These are phyloP conservation scores for Telmatochromis sp. DNA, from an alignment of 2,113 vertebrate genomes.

Conservation along the genomic window DNA sequence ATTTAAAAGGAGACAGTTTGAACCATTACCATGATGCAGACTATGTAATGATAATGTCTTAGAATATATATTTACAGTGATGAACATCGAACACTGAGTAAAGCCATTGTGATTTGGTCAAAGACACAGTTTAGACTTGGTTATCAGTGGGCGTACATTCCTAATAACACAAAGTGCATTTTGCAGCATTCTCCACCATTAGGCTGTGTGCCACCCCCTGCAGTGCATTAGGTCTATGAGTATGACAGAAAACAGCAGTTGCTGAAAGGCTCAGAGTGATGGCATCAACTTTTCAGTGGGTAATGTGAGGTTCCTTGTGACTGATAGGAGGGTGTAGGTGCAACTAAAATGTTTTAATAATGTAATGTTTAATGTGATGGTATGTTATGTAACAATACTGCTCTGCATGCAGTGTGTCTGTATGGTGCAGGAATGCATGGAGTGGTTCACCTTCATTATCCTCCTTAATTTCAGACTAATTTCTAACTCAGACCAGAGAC, in stretches of 20 bases:
- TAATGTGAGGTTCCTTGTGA: slow-evolving; percentile 6
- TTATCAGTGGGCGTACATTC: background rate
- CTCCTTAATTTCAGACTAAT: background rate
- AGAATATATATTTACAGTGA: background rate
- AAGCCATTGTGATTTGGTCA: background rate
- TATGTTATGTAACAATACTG: background rate
- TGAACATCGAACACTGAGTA: background rate
- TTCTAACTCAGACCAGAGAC: background rate
- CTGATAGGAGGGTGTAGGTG: background rate
- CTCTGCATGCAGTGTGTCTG: background rate
- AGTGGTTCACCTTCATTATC: background rate
- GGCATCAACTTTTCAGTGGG: background rate
- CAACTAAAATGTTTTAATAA: background rate
- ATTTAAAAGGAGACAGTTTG: background rate
- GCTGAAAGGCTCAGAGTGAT: slow-evolving; percentile 5
- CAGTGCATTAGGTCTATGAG: background rate
- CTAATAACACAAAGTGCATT: background rate
- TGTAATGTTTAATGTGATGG: background rate
- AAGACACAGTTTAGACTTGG: background rate
- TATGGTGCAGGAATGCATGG: background rate
- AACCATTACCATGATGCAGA: background rate
- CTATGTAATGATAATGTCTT: background rate
- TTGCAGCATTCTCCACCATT: background rate
- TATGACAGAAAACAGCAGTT: slow-evolving; percentile 5
- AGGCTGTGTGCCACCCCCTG: background rate